A percentile compares a stretch with the other conserved stretches of the same genome.
Conservation (phyloP, 1,140 invertebrate genomes). For the Brachystomella parvula region DNA sequence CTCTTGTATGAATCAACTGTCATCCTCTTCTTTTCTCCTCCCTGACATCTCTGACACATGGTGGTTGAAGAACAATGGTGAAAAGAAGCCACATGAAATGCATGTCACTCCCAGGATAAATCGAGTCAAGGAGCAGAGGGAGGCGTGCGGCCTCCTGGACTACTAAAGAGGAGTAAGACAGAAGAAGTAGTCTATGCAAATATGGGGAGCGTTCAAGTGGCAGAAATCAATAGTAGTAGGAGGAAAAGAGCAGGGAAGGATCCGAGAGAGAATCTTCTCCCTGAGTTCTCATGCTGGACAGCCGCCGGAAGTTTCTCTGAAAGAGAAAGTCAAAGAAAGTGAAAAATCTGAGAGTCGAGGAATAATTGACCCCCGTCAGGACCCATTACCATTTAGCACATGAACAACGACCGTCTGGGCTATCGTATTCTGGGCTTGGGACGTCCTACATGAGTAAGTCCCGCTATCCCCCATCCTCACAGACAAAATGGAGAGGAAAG, state of each 20-base stretch:
- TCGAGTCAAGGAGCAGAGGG: background rate
- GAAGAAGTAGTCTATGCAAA: background rate
- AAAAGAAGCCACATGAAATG: constrained; percentile 4
- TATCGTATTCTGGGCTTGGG: constrained; percentile 40
- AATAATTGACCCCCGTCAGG: background rate
- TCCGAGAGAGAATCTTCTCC: background rate
- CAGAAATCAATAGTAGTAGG: background rate
- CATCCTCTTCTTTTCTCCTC: background rate
- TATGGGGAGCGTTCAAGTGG: background rate
- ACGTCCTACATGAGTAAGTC: constrained; percentile 47
- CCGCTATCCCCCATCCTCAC: constrained; percentile 46
- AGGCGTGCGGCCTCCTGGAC: background rate
- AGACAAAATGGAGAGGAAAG: constrained; percentile 43
- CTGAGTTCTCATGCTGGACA: constrained; percentile 37
- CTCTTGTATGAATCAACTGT: constrained; percentile 6
- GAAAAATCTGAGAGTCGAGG: background rate
- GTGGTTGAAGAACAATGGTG: background rate
- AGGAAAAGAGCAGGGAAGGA: background rate
- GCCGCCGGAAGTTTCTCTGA: constrained; percentile 38
- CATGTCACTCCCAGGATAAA: background rate
- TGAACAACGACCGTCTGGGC: constrained; percentile 47
- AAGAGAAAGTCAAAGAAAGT: background rate
- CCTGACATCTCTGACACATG: background rate
- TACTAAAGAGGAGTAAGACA: background rate
- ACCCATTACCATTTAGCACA: constrained; percentile 48